Evolutionary conservation across 2,113 vertebrate species (phyloP).

Genomic region (Eleginops maclovinus): DNA sequence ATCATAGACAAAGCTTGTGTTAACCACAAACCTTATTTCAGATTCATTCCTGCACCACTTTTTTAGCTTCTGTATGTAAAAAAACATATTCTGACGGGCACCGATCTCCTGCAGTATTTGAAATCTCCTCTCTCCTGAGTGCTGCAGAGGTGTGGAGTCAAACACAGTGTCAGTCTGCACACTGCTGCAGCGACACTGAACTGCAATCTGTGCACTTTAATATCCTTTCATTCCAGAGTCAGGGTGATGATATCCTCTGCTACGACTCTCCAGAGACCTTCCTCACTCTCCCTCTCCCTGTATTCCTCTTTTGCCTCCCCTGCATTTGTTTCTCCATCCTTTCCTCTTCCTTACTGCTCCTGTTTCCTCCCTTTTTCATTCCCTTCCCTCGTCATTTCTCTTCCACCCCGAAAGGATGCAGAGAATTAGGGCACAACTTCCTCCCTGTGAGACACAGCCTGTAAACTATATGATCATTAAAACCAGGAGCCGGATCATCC

Average conservation of each 20-base stretch:
- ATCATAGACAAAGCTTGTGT: too few species aligned
- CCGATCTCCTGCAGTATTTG: neutral
- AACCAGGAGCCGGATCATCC: slow-evolving; percentile 37
- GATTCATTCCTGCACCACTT: too few species aligned
- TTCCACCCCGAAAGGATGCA: slow-evolving; percentile 31
- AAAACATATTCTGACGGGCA: neutral
- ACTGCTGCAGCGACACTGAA: neutral
- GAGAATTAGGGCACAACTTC: slow-evolving; percentile 36
- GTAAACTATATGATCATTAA: slow-evolving; percentile 34
- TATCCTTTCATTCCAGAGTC: neutral
- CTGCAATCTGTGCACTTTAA: slow-evolving; percentile 6
- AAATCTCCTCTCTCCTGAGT: neutral
- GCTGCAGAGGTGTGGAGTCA: slow-evolving; percentile 20
- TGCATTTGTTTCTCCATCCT: neutral
- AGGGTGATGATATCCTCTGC: slow-evolving; percentile 7
- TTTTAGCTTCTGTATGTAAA: neutral
- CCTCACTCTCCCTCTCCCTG: neutral
- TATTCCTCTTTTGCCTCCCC: neutral
- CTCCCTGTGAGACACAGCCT: slow-evolving; percentile 5
- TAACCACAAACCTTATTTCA: too few species aligned
- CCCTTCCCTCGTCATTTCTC: slow-evolving; percentile 5
- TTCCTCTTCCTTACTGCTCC: neutral
- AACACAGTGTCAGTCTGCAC: slow-evolving; percentile 6
- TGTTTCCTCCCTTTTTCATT: neutral
- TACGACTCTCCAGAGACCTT: neutral